Conservation (phyloP, 2,113 vertebrate genomes). For the Phyllostomus hastatus region DNA sequence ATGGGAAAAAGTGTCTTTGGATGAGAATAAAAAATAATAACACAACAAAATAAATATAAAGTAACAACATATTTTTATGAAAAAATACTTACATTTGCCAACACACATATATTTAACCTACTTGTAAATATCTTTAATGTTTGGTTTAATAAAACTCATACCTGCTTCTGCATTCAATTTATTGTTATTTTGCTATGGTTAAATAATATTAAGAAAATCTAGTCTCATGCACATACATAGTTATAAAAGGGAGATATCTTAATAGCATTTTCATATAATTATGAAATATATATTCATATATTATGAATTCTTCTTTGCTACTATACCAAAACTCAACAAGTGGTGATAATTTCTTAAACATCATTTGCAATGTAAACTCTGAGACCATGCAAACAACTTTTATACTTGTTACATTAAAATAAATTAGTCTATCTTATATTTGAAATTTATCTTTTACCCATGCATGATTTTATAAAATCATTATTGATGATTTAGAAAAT, state of each 20-base stretch:
- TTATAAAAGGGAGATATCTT: neutral
- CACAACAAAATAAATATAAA: neutral
- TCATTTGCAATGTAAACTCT: neutral
- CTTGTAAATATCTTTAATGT: neutral
- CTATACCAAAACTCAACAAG: constrained; percentile 9
- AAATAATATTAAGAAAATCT: neutral
- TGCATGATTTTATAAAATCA: neutral
- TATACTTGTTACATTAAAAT: neutral
- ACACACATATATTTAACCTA: neutral
- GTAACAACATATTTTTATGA: neutral
- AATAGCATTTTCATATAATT: neutral
- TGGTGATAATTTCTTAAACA: neutral
- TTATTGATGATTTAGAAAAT: neutral
- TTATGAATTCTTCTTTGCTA: constrained; percentile 31
- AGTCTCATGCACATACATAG: neutral
- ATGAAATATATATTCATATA: neutral
- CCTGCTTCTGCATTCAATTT: neutral
- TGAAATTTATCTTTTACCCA: neutral
- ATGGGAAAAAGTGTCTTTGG: no score
- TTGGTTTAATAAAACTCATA: neutral
- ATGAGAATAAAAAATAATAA: no score
- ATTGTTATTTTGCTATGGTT: neutral
- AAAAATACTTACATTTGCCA: neutral
- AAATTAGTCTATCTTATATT: neutral
- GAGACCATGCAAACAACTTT: neutral